Evolutionary conservation across 2,113 vertebrate genomes (phyloP).

Genomic region (Baryphthengus martii): DNA sequence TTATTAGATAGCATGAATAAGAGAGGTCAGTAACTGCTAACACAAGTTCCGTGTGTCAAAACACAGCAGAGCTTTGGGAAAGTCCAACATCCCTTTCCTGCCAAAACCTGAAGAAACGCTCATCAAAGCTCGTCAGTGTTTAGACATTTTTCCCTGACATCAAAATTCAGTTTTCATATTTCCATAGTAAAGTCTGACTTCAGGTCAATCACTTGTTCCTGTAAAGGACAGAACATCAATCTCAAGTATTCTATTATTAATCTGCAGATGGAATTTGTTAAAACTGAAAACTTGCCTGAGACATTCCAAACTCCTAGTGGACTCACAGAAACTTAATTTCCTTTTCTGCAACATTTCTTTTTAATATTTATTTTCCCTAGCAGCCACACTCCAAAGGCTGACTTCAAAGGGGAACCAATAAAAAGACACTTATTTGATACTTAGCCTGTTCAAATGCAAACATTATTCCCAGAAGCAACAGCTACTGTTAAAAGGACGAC

Average conservation of each 20-base stretch:
- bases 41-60: neutral
- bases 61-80: neutral
- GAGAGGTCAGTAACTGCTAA: neutral
- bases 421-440: constrained; percentile 10
- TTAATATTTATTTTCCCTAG: neutral
- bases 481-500: neutral
- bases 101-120: neutral
- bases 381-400: neutral
- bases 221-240: constrained; percentile 5
- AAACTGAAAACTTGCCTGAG: constrained; percentile 16
- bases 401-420: constrained; percentile 4
- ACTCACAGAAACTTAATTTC: neutral
- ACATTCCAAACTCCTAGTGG: neutral
- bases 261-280: constrained; percentile 39
- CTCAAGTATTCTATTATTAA: constrained; percentile 21
- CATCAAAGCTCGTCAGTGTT: neutral
- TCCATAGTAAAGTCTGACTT: neutral
- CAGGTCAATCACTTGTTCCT: constrained; percentile 15
- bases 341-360: constrained; percentile 4
- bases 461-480: neutral
- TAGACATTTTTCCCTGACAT: neutral
- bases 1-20: neutral
- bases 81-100: neutral
- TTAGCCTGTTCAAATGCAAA: neutral
- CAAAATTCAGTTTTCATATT: neutral